A percentile compares a stretch with the other conserved stretches of the same genome.
phyloP scores from a whole-genome alignment of 2,113 vertebrate genomes.

The Vimba vimba region DNA sequence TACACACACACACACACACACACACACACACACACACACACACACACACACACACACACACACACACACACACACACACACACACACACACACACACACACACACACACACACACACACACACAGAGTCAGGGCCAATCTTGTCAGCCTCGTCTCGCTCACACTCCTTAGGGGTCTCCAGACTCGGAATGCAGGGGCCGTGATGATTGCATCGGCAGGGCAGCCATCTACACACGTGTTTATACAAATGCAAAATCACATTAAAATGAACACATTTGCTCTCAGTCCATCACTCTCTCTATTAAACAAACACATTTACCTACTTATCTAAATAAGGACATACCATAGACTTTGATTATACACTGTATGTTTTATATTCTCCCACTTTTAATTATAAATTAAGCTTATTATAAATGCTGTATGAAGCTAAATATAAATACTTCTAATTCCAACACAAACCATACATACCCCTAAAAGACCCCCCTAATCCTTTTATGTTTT shows the following conservation, averaged over 20 bases:
- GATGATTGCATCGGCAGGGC: conserved; percentile 75
- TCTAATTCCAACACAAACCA: too few species aligned
- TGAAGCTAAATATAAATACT: too few species aligned
- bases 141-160: conserved; percentile 76
- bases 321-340: not conserved
- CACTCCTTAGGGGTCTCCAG: conserved; percentile 72
- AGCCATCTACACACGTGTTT: conserved; percentile 33
- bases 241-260: conserved; percentile 22
- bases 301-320: not conserved
- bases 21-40: conserved; percentile 55
- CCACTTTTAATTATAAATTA: too few species aligned
- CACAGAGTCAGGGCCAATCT: conserved; percentile 77
- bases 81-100: conserved; percentile 54
- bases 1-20: conserved; percentile 26
- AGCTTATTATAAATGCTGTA: too few species aligned
- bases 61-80: conserved; percentile 14
- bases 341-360: not conserved
- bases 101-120: conserved; percentile 40
- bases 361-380: too few species aligned
- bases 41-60: conserved; percentile 49
- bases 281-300: not conserved
- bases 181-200: conserved; percentile 75
- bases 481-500: too few species aligned
- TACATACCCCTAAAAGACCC: too few species aligned
- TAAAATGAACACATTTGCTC: not conserved